Evolutionary conservation across 2,888 invertebrate species (phyloP).

Genomic region (Embidobia sp.): DNA sequence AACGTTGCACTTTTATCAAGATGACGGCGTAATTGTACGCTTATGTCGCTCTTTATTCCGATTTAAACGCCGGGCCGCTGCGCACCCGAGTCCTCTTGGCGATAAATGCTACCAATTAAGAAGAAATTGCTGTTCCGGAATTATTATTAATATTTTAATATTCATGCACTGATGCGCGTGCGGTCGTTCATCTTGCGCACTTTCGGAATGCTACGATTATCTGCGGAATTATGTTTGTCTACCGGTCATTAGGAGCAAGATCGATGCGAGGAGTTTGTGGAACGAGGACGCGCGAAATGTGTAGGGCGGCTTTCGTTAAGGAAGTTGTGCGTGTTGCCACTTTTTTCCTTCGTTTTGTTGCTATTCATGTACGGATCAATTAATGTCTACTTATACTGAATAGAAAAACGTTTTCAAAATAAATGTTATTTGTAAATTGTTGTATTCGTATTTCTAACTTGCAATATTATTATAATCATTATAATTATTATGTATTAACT

Average conservation of each 20-base stretch:
- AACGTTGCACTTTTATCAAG: conserved; percentile 58
- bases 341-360: too few relatives aligned
- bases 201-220: conserved; percentile 24
- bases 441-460: too few relatives aligned
- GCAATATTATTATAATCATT: too few relatives aligned
- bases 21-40: conserved; percentile 53
- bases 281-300: too few relatives aligned
- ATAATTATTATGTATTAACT: too few relatives aligned
- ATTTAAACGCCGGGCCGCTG: conserved; percentile 18
- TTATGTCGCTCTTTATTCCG: conserved; percentile 22
- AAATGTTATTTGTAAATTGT: too few relatives aligned
- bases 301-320: too few relatives aligned
- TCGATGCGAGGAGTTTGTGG: conserved; percentile 8
- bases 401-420: too few relatives aligned
- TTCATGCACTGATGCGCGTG: conserved; percentile 30
- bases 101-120: conserved; percentile 53
- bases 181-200: conserved; percentile 26
- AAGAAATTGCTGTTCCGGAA: conserved; percentile 29
- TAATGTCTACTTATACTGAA: too few relatives aligned
- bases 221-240: conserved; percentile 24
- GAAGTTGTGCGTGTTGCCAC: too few relatives aligned
- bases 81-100: conserved; percentile 22
- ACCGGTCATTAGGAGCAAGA: conserved; percentile 18
- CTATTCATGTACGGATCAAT: too few relatives aligned
- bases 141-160: conserved; percentile 43